Evolutionary conservation across 1,140 invertebrate genomes (phyloP).

Genomic region (Drosophila ananassae): DNA sequence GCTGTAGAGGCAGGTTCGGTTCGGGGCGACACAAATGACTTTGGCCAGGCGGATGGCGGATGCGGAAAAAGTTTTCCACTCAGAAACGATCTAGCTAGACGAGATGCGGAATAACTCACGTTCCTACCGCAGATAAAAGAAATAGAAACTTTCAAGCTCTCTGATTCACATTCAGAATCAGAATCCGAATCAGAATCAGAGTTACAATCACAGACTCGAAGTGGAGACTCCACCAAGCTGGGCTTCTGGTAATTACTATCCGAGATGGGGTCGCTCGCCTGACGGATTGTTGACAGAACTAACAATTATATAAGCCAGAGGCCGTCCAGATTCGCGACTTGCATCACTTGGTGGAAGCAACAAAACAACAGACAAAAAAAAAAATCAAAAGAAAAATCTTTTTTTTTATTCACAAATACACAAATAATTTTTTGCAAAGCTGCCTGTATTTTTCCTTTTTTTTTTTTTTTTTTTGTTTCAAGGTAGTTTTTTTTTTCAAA

Average conservation of each 20-base stretch:
- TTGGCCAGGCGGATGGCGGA: constrained; percentile 76
- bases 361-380: constrained; percentile 12
- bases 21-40: constrained; percentile 61
- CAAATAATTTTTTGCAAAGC: constrained; percentile 12
- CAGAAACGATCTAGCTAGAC: constrained; percentile 15
- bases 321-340: constrained; percentile 41
- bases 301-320: constrained; percentile 78
- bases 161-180: constrained; percentile 4
- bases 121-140: constrained; percentile 52
- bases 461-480: constrained; percentile 42
- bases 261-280: constrained; percentile 49
- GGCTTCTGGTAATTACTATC: constrained; percentile 65
- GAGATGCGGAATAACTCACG: constrained; percentile 48
- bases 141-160: constrained; percentile 49
- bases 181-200: neutral
- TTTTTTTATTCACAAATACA: constrained; percentile 52
- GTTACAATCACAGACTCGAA: neutral
- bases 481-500: constrained; percentile 71
- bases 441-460: neutral
- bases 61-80: constrained; percentile 66
- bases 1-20: neutral
- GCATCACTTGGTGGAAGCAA: constrained; percentile 54
- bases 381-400: constrained; percentile 19
- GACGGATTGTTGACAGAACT: constrained; percentile 57
- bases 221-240: constrained; percentile 15